Base-by-base conservation (phyloP, 2,888 invertebrate species). In the Eledone cirrhosa region DNA sequence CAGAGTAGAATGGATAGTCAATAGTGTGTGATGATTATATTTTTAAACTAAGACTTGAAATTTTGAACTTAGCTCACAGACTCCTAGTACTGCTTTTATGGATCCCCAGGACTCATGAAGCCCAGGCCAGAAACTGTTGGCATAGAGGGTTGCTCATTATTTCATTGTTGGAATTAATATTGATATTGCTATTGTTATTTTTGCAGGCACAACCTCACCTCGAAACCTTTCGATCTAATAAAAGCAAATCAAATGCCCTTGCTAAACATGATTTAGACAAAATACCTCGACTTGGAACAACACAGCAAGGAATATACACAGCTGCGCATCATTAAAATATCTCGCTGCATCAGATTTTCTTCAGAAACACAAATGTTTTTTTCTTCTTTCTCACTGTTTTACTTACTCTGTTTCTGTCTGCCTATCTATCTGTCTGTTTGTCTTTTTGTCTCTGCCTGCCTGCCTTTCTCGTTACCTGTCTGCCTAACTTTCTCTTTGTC, bases 121-220 rank as follows among this genome's bases (percentile, higher is more conserved):
- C 5, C 8, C 33, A 8, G 2, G 41, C 41, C 0, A 41, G 41
- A n/a, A n/a, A n/a, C n/a, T n/a, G n/a, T n/a, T n/a, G 1, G 41
- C 2, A 11, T 41, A 41, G 8, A 41, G 11, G 41, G 0, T 41
- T 41, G 8, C 5, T 8, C 41, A 11, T 41, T 41, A 8, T 41
- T 11, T 41, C 41, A 8, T 1, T 41, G 41, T 41, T 41, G 41
- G 41, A 41, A 41, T 41, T 41, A 11, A 41, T 41, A 41, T 41
- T 41, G 41, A 41, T 41, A 11, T 53, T 47, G n/a, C 69, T 77
- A 16, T 77, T 14, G 63, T 47, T 29, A 22, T 75, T 27, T 82
- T 82, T 83, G 14, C 83, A 87, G 87, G 88, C 87, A 14, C 82
- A 80, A 74, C 87, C 88, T 59, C 85, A 86, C 27, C 82, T 88